These are phyloP conservation scores for Kryphioiulus occultus DNA, from an alignment of 2,888 invertebrate genomes.

Conservation along the genomic window DNA sequence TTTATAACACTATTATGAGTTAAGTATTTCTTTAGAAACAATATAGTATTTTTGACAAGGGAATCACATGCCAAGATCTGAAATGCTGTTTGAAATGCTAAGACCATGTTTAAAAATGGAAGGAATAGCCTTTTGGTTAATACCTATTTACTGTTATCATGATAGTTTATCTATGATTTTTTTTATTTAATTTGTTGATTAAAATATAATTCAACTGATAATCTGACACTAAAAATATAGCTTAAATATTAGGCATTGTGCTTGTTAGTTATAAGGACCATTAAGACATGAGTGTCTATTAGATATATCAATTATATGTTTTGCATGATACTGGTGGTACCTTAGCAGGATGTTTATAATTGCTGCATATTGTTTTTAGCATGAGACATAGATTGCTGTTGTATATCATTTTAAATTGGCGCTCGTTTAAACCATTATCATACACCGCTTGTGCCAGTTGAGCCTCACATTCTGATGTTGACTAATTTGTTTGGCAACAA, in stretches of 20 bases:
- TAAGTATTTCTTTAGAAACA: too few relatives aligned
- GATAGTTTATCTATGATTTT: neutral
- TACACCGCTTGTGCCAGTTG: neutral
- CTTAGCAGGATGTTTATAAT: neutral
- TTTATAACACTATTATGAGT: too few relatives aligned
- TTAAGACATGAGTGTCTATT: neutral
- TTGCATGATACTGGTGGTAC: neutral
- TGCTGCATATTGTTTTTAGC: neutral
- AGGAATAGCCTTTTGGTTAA: too few relatives aligned
- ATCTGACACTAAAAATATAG: neutral
- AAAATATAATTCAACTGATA: neutral
- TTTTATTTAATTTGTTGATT: neutral
- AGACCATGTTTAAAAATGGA: too few relatives aligned
- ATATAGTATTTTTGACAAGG: too few relatives aligned
- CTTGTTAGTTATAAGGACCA: neutral
- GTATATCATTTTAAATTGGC: neutral
- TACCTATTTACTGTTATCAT: too few relatives aligned
- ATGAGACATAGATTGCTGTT: neutral
- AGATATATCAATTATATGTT: neutral
- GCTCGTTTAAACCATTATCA: neutral
- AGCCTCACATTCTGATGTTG: neutral
- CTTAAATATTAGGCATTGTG: neutral
- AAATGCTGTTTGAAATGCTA: neutral
- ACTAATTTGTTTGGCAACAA: neutral
- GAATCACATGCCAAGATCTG: neutral